These are phyloP conservation scores for Zaprionus taronus DNA, from an alignment of 1,140 invertebrate genomes.

Conservation along the genomic window DNA sequence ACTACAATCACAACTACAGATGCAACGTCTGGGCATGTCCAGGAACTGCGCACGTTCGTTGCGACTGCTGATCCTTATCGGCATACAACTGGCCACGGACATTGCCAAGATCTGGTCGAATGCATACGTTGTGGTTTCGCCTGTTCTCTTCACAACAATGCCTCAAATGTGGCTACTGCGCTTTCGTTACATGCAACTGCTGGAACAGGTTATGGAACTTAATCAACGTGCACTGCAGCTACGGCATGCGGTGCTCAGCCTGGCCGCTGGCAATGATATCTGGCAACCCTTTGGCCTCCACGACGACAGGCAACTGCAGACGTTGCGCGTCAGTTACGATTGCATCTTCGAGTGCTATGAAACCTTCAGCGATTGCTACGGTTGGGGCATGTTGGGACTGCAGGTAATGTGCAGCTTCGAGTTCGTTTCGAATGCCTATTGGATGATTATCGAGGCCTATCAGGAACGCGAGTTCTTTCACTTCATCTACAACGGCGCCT, in stretches of 20 bases:
- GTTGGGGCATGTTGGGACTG: constrained; percentile 69
- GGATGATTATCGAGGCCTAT: constrained; percentile 55
- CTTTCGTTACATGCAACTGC: constrained; percentile 60
- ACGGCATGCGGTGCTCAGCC: constrained; percentile 29
- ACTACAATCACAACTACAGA: constrained; percentile 51
- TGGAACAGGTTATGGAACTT: constrained; percentile 60
- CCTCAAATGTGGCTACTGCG: constrained; percentile 56
- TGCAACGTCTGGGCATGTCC: constrained; percentile 62
- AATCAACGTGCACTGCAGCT: constrained; percentile 55
- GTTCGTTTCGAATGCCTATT: constrained; percentile 71
- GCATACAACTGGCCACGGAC: constrained; percentile 38
- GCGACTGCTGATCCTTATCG: constrained; percentile 38
- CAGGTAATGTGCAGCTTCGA: constrained; percentile 62
- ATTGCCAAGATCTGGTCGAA: constrained; percentile 37
- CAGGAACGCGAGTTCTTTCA: neutral
- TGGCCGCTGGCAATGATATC: constrained; percentile 56
- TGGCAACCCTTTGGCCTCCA: constrained; percentile 67
- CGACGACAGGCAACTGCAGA: constrained; percentile 61
- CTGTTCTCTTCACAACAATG: constrained; percentile 45
- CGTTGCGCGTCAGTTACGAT: constrained; percentile 58
- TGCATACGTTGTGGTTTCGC: constrained; percentile 8
- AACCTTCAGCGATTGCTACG: constrained; percentile 64
- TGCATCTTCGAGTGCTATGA: constrained; percentile 70
- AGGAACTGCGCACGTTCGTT: constrained; percentile 15
- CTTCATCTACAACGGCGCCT: constrained; percentile 58